These are phyloP conservation scores for Heliothis subflexa DNA, from an alignment of 1,140 invertebrate species.

Conservation along the genomic window DNA sequence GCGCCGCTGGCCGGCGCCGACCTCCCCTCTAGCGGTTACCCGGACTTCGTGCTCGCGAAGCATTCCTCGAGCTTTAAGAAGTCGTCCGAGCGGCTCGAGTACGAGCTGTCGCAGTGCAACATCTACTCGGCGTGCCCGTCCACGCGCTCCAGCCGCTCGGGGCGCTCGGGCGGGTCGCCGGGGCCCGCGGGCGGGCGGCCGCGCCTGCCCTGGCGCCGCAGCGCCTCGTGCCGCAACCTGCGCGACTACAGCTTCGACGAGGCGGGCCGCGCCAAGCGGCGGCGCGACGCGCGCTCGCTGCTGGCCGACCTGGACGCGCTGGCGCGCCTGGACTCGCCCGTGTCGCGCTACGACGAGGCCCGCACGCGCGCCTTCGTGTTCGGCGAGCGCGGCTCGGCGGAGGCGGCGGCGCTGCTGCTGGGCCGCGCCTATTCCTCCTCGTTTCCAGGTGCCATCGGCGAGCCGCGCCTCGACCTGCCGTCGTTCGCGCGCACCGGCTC, in stretches of 20 bases:
- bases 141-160: constrained; percentile 73
- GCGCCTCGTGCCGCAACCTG: constrained; percentile 92
- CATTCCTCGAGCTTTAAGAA: constrained; percentile 75
- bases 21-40: constrained; percentile 73
- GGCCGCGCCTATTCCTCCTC: constrained; percentile 92
- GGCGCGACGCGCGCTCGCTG: constrained; percentile 70
- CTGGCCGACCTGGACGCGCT: constrained; percentile 68
- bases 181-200: constrained; percentile 59
- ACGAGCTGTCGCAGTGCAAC: constrained; percentile 84
- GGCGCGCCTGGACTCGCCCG: constrained; percentile 88
- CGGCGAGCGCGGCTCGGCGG: constrained; percentile 85
- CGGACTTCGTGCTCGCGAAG: constrained; percentile 76
- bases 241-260: constrained; percentile 91
- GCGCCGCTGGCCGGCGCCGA: constrained; percentile 70
- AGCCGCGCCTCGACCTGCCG: constrained; percentile 88
- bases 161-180: constrained; percentile 61
- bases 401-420: constrained; percentile 88
- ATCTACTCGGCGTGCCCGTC: constrained; percentile 85
- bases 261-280: constrained; percentile 88
- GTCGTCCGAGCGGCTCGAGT: constrained; percentile 86
- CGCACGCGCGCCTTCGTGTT: constrained; percentile 81
- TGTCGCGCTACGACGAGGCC: constrained; percentile 92
- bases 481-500: constrained; percentile 89
- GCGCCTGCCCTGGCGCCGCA: constrained; percentile 86
- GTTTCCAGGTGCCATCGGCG: constrained; percentile 92